These are phyloP conservation scores for Pteromalus puparum DNA, from an alignment of 1,140 invertebrate species.

Conservation along the genomic window DNA sequence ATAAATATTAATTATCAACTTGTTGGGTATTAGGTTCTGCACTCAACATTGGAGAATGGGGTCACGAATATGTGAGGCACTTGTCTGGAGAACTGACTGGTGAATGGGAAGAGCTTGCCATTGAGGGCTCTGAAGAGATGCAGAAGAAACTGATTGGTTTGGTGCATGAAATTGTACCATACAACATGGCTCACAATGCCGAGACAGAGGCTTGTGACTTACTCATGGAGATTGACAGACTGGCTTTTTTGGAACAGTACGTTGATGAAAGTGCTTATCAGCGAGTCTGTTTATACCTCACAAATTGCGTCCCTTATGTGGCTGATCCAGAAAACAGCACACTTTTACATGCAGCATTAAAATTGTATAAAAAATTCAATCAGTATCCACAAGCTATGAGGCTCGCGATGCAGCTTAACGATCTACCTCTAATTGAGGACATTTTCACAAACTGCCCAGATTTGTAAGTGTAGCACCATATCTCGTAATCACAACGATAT, in stretches of 20 bases:
- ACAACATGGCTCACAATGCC: slow-evolving; percentile 99
- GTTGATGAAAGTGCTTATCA: slow-evolving; percentile 96
- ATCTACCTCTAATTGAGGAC: slow-evolving; percentile 87
- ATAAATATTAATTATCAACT: neutral
- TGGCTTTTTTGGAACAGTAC: slow-evolving; percentile 92
- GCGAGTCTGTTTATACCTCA: slow-evolving; percentile 96
- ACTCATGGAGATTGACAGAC: slow-evolving; percentile 97
- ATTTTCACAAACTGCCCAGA: slow-evolving; percentile 93
- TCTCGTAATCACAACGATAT: neutral
- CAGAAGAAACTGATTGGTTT: slow-evolving; percentile 83
- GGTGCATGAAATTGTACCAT: slow-evolving; percentile 93
- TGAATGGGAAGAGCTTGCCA: slow-evolving; percentile 88
- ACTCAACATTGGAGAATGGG: slow-evolving; percentile 96
- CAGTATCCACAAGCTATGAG: slow-evolving; percentile 96
- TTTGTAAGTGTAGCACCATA: slow-evolving; percentile 81
- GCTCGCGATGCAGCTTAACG: slow-evolving; percentile 96
- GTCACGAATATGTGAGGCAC: slow-evolving; percentile 97
- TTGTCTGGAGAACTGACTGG: slow-evolving; percentile 95
- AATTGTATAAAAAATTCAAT: slow-evolving; percentile 93
- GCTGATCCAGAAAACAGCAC: slow-evolving; percentile 97
- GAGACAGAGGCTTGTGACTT: slow-evolving; percentile 99
- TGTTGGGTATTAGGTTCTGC: slow-evolving; percentile 76
- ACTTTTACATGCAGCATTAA: slow-evolving; percentile 90
- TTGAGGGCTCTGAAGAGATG: slow-evolving; percentile 79
- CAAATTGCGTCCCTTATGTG: slow-evolving; percentile 98